Evolutionary conservation across 1,140 invertebrate species (phyloP), one percentile per base, ranked within the genome.

Genomic region (Drosophila prosaltans): DNA sequence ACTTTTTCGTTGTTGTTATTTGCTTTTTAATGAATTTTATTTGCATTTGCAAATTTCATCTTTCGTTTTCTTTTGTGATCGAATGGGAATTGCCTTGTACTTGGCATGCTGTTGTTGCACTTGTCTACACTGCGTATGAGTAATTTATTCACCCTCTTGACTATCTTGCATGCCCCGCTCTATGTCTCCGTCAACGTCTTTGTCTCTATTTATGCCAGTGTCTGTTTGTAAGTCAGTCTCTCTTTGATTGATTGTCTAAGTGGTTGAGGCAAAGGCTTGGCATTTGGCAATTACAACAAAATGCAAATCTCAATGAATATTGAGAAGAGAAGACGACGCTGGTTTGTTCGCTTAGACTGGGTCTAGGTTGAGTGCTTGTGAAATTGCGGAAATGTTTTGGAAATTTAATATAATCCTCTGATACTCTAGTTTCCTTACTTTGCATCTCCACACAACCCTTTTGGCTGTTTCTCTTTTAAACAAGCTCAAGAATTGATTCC

Each of bases 1-100:
- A 66, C 66, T 78, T 78, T 78, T 78, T 72, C 67, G 63, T 70
- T 55, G 63, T 72, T 78, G 16, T 16, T 16, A 16, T 16, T 78
- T 78, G 74, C 21, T 69, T 72, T 77, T 78, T 78, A 78, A 78
- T 78, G 75, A 78, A 78, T 78, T 78, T 36, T 78, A 78, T 78
- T 78, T 78, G 75, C 75, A 78, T 78, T 78, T 78, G 45, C 72
- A 78, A 78, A 78, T 78, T 78, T 59, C 39, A 26, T 43, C 63
- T 66, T 41, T 61, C 72, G 74, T 63, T 51, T 51, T 51, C 8
- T 51, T 75, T 21, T 66, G 65, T 40, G 40, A 45, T 51, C 45
- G 45, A 24, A 51, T 24, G 30, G 41, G 51, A 64, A 59, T 64
- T 64, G 62, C 62, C 62, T 45, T 48, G 60, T 62, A 28, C 6